Evolutionary conservation across 2,888 invertebrate genomes (phyloP).

Genomic region (Apamea epomidion): DNA sequence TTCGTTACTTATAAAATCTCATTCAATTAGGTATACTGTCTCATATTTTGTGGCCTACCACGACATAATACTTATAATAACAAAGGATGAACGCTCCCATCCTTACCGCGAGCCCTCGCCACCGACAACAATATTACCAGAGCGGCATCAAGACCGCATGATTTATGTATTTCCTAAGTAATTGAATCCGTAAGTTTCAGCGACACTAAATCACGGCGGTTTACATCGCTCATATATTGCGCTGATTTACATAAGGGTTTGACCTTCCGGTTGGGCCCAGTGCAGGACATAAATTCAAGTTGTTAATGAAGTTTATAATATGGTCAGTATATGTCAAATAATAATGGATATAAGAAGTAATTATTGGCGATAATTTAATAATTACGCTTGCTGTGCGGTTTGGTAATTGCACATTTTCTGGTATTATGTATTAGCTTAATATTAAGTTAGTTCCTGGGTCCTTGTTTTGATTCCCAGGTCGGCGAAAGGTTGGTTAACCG

Average conservation of each 20-base stretch:
- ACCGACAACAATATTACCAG: constrained; percentile 68
- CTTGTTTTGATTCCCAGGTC: too few relatives aligned
- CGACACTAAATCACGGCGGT: constrained; percentile 60
- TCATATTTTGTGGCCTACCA: background rate
- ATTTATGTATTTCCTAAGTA: constrained; percentile 82
- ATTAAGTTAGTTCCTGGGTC: too few relatives aligned
- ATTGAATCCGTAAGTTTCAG: constrained; percentile 78
- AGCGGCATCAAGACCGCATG: constrained; percentile 73
- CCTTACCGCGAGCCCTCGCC: constrained; percentile 24
- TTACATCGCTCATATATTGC: constrained; percentile 61
- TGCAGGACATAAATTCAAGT: constrained; percentile 6
- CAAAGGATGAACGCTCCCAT: constrained; percentile 10
- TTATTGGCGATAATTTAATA: background rate
- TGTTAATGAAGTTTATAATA: background rate
- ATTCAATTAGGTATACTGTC: background rate
- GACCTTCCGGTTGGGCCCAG: background rate
- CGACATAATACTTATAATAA: background rate
- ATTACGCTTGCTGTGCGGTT: background rate
- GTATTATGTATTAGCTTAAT: too few relatives aligned
- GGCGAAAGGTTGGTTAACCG: too few relatives aligned
- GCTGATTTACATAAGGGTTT: constrained; percentile 42
- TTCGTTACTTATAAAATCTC: background rate
- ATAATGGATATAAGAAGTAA: background rate
- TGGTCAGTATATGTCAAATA: background rate
- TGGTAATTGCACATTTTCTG: background rate